A percentile compares a stretch with the other conserved stretches of the same genome.
phyloP scores from a whole-genome alignment of 2,888 invertebrate genomes.

The Ophion obscuratus region DNA sequence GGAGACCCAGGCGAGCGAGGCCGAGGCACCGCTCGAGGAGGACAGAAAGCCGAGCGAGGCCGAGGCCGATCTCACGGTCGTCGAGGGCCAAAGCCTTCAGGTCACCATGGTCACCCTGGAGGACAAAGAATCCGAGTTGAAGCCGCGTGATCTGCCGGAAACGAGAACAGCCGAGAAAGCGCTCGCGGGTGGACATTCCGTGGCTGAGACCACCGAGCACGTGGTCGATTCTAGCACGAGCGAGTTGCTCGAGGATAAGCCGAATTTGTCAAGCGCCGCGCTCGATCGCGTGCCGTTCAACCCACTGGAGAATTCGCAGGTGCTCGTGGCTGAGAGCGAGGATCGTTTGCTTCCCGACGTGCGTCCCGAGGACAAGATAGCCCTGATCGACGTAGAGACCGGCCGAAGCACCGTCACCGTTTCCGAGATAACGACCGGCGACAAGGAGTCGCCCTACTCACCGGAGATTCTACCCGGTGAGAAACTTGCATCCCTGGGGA shows the following conservation, averaged over 20 bases:
- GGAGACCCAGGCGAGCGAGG: conserved; percentile 86
- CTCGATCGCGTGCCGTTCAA: conserved; percentile 82
- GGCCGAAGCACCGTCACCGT: conserved; percentile 84
- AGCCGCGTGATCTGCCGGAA: conserved; percentile 81
- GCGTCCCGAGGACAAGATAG: conserved; percentile 81
- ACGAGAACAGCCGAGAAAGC: conserved; percentile 74
- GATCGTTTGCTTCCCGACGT: conserved; percentile 79
- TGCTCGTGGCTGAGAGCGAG: conserved; percentile 85
- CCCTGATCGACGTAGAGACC: conserved; percentile 85
- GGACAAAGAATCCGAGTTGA: conserved; percentile 85
- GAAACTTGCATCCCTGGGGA: conserved; percentile 71
- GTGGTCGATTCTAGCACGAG: conserved; percentile 81
- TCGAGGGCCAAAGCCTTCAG: conserved; percentile 79
- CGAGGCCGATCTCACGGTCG: conserved; percentile 76
- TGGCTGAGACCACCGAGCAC: conserved; percentile 81
- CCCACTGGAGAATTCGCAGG: conserved; percentile 85
- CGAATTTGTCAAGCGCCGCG: conserved; percentile 77
- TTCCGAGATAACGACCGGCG: conserved; percentile 84
- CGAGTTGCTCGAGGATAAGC: conserved; percentile 75
- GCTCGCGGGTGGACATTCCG: conserved; percentile 74
- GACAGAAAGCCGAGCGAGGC: conserved; percentile 82
- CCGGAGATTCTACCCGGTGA: conserved; percentile 73
- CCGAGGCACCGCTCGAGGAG: conserved; percentile 83
- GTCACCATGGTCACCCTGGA: conserved; percentile 80
- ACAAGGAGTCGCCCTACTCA: conserved; percentile 83